A percentile compares a stretch with the other conserved stretches of the same genome.
phyloP scores from a whole-genome alignment of 2,797 vertebrate species.

The Chiroxiphia lanceolata region DNA sequence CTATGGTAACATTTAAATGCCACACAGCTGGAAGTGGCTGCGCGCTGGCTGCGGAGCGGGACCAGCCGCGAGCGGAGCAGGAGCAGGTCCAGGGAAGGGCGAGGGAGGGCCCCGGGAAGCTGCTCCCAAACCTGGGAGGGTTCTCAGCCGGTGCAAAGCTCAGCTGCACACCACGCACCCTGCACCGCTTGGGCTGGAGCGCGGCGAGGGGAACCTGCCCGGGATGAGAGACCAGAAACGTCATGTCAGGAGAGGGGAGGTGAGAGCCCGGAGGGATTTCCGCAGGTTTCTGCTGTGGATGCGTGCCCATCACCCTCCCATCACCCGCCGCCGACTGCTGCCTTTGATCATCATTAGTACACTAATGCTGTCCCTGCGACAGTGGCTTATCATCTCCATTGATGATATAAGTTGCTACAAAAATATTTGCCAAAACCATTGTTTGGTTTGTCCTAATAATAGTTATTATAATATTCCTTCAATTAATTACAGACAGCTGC shows the following conservation, averaged over 20 bases:
- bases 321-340: not conserved
- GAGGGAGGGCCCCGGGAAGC: not conserved
- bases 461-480: slow-evolving; percentile 69
- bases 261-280: not conserved
- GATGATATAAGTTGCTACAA: slow-evolving; percentile 3
- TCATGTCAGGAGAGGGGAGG: not conserved
- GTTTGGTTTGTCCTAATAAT: slow-evolving; percentile 70
- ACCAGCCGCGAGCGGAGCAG: not conserved
- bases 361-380: not conserved
- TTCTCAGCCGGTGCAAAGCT: not conserved
- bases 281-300: not conserved
- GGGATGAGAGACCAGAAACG: not conserved
- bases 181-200: not conserved
- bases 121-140: not conserved
- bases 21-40: slow-evolving; percentile 31
- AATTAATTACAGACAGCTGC: slow-evolving; percentile 73
- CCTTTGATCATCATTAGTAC: not conserved
- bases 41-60: not conserved
- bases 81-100: not conserved
- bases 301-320: not conserved
- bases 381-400: slow-evolving; percentile 26
- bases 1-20: slow-evolving; percentile 75
- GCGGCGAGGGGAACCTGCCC: not conserved
- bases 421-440: slow-evolving; percentile 69
- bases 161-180: accelerated